Percentiles rank a stretch among this genome's conserved stretches.
Evolutionary conservation across 2,113 vertebrate species (phyloP).

Genomic region (Oreochromis aureus): DNA sequence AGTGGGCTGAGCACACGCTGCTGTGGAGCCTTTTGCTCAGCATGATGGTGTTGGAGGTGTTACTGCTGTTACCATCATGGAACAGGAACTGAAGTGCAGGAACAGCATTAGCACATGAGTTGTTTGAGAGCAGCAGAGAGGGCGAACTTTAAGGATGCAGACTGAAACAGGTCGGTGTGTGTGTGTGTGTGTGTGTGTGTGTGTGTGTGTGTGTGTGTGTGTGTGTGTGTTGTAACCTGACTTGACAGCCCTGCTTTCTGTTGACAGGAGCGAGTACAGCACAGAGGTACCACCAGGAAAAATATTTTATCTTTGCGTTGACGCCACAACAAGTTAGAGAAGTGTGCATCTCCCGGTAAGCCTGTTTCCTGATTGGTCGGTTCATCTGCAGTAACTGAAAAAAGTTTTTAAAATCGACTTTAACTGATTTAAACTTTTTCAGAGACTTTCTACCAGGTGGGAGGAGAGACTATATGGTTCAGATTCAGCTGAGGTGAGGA

Average conservation of each 20-base stretch:
- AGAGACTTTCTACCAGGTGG: conserved; percentile 95
- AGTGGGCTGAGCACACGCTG: not conserved
- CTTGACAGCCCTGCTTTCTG: not conserved
- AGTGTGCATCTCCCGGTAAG: conserved; percentile 96
- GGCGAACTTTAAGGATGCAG: not conserved
- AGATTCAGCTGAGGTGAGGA: conserved; percentile 89
- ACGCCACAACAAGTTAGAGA: conserved; percentile 97
- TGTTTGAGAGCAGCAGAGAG: not conserved
- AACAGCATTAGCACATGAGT: not conserved
- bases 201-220: fast-evolving
- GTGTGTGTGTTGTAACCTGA: not conserved
- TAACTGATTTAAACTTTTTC: conserved; percentile 12
- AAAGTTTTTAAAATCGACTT: not conserved
- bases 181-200: not conserved
- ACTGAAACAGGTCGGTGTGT: not conserved
- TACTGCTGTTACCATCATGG: not conserved
- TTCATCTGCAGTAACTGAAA: not conserved
- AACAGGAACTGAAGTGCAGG: not conserved
- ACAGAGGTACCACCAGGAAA: conserved; percentile 94
- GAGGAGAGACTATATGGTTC: conserved; percentile 93
- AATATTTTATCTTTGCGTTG: conserved; percentile 96
- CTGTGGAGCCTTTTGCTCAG: not conserved
- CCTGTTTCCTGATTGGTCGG: not conserved
- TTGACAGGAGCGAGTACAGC: conserved; percentile 82
- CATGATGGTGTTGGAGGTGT: not conserved